These are phyloP conservation scores for Tringa solitaria DNA, from an alignment of 2,113 vertebrate genomes.

Conservation along the genomic window DNA sequence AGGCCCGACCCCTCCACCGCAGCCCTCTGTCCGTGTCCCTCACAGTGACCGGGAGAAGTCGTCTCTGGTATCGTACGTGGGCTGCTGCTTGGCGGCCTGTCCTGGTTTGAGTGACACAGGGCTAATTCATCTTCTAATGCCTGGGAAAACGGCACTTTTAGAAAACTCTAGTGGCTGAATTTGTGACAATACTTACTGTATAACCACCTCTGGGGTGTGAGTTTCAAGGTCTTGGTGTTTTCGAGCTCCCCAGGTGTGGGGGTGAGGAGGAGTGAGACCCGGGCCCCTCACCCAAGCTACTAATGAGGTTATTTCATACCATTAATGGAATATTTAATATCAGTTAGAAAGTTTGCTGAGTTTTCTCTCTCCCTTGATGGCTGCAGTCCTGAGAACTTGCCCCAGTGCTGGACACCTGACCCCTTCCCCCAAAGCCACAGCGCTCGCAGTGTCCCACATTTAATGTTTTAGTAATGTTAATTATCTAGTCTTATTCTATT, in stretches of 20 bases:
- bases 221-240: background rate
- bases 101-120: background rate
- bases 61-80: accelerated
- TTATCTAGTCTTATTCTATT: background rate
- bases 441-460: background rate
- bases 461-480: background rate
- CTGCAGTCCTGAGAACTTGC: background rate
- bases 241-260: background rate
- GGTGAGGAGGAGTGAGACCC: background rate
- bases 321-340: background rate
- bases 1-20: no score
- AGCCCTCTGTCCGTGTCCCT: accelerated
- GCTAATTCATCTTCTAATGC: background rate
- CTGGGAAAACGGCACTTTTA: background rate
- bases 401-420: background rate
- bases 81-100: background rate
- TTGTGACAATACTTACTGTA: background rate
- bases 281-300: background rate
- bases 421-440: background rate
- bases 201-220: background rate
- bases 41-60: accelerated
- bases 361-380: background rate
- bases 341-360: background rate
- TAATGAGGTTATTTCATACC: background rate
- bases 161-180: background rate